phyloP scores from a whole-genome alignment of 2,888 invertebrate genomes.

The Netelia virgata region DNA sequence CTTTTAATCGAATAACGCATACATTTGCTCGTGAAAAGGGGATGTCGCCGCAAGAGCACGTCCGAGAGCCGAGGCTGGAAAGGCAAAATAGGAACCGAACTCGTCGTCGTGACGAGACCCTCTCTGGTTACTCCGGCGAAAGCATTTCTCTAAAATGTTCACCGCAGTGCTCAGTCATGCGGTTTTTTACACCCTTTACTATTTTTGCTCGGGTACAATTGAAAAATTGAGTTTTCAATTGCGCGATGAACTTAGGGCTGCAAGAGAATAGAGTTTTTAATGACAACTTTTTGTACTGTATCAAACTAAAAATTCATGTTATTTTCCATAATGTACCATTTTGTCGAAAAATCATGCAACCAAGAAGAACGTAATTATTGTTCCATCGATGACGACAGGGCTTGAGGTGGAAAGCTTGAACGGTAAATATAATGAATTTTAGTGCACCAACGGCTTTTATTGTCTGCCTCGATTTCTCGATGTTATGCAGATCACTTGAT shows the following conservation, averaged over 20 bases:
- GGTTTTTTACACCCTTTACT: slow-evolving; percentile 16
- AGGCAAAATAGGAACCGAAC: slow-evolving; percentile 70
- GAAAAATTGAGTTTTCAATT: slow-evolving; percentile 43
- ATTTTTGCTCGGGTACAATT: slow-evolving; percentile 46
- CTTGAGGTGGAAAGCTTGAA: neutral
- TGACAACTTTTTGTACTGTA: too few species aligned
- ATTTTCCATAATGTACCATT: neutral
- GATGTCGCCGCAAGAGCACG: slow-evolving; percentile 51
- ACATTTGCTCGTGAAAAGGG: slow-evolving; percentile 41
- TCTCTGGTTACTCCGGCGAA: slow-evolving; percentile 70
- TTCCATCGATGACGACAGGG: too few species aligned
- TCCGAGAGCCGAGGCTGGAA: slow-evolving; percentile 56
- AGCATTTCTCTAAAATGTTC: slow-evolving; percentile 66
- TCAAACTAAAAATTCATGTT: neutral
- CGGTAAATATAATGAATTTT: neutral
- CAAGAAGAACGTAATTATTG: too few species aligned
- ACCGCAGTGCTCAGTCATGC: slow-evolving; percentile 21
- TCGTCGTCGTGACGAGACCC: slow-evolving; percentile 71
- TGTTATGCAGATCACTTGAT: slow-evolving; percentile 77
- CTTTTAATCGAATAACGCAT: slow-evolving; percentile 68
- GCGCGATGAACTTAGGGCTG: neutral
- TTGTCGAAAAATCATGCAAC: neutral
- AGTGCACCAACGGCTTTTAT: neutral
- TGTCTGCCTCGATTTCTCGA: neutral
- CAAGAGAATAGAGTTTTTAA: too few species aligned